Conservation (phyloP, 2,113 vertebrate species). For the Prionailurus viverrinus region DNA sequence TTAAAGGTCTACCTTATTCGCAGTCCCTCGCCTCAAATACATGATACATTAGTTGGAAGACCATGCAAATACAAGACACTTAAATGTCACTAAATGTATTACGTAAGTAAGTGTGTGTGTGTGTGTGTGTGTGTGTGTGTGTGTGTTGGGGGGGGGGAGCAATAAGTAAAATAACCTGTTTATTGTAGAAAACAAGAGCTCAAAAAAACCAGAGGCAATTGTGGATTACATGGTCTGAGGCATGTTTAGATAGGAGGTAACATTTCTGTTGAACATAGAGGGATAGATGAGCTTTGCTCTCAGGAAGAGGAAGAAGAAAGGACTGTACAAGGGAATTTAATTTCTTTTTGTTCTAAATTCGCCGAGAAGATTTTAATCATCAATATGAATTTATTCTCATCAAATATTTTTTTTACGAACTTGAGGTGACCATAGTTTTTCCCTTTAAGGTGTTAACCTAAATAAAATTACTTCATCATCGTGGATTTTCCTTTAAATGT, state of each 20-base stretch:
- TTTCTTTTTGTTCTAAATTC: neutral
- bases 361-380: neutral
- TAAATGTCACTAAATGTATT: neutral
- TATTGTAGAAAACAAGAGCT: neutral
- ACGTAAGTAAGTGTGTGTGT: neutral
- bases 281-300: neutral
- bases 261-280: neutral
- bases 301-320: neutral
- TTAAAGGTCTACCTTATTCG: neutral
- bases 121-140: too few relatives aligned
- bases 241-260: neutral
- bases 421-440: neutral
- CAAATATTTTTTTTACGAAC: slow-evolving; percentile 7
- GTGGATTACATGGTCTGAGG: neutral
- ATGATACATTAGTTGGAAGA: neutral
- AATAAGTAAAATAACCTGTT: neutral
- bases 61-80: neutral
- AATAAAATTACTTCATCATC: neutral
- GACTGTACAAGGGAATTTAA: neutral
- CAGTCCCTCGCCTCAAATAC: neutral
- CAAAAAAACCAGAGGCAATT: neutral
- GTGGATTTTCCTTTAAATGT: neutral
- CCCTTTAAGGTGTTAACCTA: neutral
- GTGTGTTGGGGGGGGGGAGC: too few relatives aligned
- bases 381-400: neutral